phyloP scores from a whole-genome alignment of 2,888 invertebrate species.

The Lampropteryx suffumata region DNA sequence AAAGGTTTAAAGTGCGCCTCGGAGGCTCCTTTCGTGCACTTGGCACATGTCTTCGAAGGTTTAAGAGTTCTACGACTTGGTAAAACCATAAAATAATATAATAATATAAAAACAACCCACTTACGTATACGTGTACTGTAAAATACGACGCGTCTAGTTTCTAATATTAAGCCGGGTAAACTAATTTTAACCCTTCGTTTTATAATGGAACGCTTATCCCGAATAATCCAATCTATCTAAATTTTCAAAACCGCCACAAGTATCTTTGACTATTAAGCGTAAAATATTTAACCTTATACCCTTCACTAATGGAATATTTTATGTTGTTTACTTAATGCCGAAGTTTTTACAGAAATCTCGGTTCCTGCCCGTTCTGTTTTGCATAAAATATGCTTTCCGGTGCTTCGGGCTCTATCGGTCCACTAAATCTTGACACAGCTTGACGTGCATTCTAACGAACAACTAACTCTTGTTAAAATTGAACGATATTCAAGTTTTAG shows the following conservation, averaged over 20 bases:
- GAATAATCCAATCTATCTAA: background rate
- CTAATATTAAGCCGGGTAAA: no score
- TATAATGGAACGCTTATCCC: no score
- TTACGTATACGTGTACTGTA: no score
- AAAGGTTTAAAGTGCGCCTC: no score
- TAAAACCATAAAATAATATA: no score
- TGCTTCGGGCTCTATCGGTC: conserved; percentile 31
- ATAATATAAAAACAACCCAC: no score
- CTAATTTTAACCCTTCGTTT: no score
- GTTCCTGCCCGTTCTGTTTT: conserved; percentile 35
- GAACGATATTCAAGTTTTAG: background rate
- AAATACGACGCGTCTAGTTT: no score
- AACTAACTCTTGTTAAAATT: conserved; percentile 3
- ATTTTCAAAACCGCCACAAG: background rate
- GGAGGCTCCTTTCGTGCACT: no score
- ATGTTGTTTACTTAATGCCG: conserved; percentile 29
- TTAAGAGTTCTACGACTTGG: no score
- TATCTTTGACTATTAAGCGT: background rate
- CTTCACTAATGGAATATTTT: conserved; percentile 12
- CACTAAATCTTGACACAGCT: conserved; percentile 24
- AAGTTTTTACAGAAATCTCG: conserved; percentile 44
- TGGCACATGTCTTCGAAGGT: no score
- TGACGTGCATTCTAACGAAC: conserved; percentile 14
- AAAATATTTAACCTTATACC: conserved; percentile 5
- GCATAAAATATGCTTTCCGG: conserved; percentile 45